phyloP scores from a whole-genome alignment of 1,140 invertebrate species.

The Diorhabda carinulata region DNA sequence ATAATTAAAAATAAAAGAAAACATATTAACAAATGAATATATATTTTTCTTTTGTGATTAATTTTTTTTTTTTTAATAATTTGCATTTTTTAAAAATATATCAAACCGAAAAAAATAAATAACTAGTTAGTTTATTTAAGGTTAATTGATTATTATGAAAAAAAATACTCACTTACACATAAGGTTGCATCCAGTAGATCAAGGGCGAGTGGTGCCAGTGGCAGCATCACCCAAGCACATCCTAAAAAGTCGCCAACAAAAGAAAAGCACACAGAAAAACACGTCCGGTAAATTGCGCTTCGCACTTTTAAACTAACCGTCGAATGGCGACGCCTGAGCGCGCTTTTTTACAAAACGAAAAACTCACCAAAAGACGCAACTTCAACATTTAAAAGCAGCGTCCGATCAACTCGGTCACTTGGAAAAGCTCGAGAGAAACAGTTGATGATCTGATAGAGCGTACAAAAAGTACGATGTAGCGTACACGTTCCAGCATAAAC shows the following conservation, averaged over 20 bases:
- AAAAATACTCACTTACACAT: slow-evolving; percentile 40
- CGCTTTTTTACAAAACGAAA: slow-evolving; percentile 9
- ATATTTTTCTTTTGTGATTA: no score
- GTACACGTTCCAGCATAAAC: neutral
- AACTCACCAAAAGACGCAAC: slow-evolving; percentile 6
- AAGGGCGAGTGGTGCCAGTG: slow-evolving; percentile 44
- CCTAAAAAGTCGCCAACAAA: slow-evolving; percentile 29
- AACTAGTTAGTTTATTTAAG: neutral
- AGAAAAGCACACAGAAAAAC: slow-evolving; percentile 7
- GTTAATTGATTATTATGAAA: no score
- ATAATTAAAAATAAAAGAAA: no score
- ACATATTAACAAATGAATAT: no score
- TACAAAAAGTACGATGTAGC: slow-evolving; percentile 12
- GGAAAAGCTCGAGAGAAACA: slow-evolving; percentile 8
- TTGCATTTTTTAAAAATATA: neutral
- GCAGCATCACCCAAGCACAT: slow-evolving; percentile 45
- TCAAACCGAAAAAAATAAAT: neutral
- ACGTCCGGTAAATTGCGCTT: neutral
- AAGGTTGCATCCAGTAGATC: slow-evolving; percentile 46
- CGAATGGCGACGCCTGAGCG: neutral
- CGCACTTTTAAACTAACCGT: slow-evolving; percentile 9
- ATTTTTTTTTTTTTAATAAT: neutral
- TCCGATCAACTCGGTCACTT: slow-evolving; percentile 2
- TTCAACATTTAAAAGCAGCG: slow-evolving; percentile 9
- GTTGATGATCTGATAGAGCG: neutral